phyloP scores from a whole-genome alignment of 2,888 invertebrate species.

The Azorinus chamasolen region DNA sequence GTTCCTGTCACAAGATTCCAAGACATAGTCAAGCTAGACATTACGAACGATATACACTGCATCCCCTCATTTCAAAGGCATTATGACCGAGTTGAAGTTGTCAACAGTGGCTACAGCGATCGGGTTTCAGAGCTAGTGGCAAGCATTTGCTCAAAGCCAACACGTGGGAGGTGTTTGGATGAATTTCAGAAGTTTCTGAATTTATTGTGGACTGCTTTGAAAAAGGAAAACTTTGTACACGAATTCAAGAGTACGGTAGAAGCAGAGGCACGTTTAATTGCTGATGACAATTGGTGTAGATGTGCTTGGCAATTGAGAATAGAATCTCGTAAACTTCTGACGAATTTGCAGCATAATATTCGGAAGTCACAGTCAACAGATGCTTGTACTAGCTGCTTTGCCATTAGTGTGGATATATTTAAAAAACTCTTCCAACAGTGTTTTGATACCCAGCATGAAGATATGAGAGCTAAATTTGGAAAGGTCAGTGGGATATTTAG shows the following conservation, averaged over 20 bases:
- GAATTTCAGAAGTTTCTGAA: slow-evolving; percentile 1
- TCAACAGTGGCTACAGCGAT: slow-evolving; percentile 7
- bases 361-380: no score
- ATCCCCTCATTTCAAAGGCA: slow-evolving; percentile 20
- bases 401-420: no score
- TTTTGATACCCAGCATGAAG: no score
- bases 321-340: no score
- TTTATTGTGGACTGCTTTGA: neutral
- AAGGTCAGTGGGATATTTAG: no score
- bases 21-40: slow-evolving; percentile 41
- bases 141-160: neutral
- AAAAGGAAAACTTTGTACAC: slow-evolving; percentile 16
- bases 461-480: no score
- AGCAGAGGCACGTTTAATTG: neutral
- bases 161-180: neutral
- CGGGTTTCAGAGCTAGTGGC: neutral
- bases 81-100: slow-evolving; percentile 16
- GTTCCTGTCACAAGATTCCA: slow-evolving; percentile 8
- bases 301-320: no score
- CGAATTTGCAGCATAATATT: no score
- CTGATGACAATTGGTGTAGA: no score
- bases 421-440: no score
- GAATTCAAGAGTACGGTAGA: slow-evolving; percentile 10
- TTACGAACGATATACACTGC: slow-evolving; percentile 10
- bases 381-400: no score